A percentile compares a stretch with the other conserved stretches of the same genome.
Conservation (phyloP, 1,140 invertebrate species). For the Andricus grossulariae region DNA sequence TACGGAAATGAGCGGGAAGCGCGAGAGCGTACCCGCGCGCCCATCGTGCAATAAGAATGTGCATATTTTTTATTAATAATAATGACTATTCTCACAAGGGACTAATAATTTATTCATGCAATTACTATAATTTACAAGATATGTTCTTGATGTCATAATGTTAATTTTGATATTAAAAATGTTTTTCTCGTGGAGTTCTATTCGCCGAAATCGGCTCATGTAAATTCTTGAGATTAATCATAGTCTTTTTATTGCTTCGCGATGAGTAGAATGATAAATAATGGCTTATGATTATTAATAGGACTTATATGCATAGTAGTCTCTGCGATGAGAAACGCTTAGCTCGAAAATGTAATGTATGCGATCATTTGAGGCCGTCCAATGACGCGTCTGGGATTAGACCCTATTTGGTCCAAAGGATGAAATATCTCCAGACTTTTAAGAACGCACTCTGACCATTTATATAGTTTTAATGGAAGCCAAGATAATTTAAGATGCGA, state of each 20-base stretch:
- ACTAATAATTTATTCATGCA: no score
- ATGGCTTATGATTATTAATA: slow-evolving; percentile 30
- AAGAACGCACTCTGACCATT: slow-evolving; percentile 4
- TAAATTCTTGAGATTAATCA: slow-evolving; percentile 21
- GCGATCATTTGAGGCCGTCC: slow-evolving; percentile 15
- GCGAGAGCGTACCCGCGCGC: no score
- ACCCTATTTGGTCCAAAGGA: slow-evolving; percentile 16
- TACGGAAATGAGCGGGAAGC: no score
- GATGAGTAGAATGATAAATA: slow-evolving; percentile 31
- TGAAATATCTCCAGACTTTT: slow-evolving; percentile 6
- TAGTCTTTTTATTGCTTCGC: slow-evolving; percentile 14
- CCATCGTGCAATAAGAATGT: no score
- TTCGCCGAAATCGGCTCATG: slow-evolving; percentile 11
- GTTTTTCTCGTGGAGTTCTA: neutral
- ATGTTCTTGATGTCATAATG: no score
- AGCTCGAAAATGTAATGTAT: slow-evolving; percentile 24
- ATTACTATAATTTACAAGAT: no score
- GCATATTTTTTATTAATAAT: no score
- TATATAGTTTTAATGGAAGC: slow-evolving; percentile 19
- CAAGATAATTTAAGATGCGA: slow-evolving; percentile 27
- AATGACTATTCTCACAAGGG: no score
- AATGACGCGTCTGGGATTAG: slow-evolving; percentile 4
- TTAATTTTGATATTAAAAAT: no score
- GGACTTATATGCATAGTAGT: slow-evolving; percentile 15
- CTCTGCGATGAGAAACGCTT: neutral